Conservation (phyloP, 2,113 vertebrate genomes). For the Caloenas nicobarica region DNA sequence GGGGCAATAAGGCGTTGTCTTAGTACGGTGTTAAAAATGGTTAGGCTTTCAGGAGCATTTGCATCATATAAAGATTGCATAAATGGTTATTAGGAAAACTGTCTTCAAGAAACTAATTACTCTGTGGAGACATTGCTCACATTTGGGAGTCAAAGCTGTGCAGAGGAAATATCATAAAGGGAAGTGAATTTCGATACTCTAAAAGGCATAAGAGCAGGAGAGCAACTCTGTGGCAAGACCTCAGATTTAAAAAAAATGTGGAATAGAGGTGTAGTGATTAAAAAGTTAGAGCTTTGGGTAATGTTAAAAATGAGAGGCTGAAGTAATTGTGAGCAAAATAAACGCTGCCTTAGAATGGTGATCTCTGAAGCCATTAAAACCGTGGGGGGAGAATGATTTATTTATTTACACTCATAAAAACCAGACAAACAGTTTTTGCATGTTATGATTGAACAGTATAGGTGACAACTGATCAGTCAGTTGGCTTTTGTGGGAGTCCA, state of each 20-base stretch:
- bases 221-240: background rate
- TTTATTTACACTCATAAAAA: background rate
- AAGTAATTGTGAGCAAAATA: background rate
- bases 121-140: background rate
- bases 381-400: background rate
- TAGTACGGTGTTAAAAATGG: background rate
- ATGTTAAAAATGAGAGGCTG: background rate
- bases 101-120: background rate
- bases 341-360: background rate
- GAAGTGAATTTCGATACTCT: background rate
- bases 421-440: background rate
- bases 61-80: background rate
- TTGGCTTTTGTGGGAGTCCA: background rate
- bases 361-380: background rate
- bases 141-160: background rate
- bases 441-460: background rate
- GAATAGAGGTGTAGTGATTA: background rate
- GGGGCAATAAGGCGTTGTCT: background rate
- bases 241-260: background rate
- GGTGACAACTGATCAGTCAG: background rate
- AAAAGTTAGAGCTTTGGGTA: background rate
- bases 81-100: background rate
- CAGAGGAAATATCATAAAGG: background rate
- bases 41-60: background rate
- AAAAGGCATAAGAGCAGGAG: background rate